Conservation (phyloP, 2,113 vertebrate genomes). For the Platysternon megacephalum region DNA sequence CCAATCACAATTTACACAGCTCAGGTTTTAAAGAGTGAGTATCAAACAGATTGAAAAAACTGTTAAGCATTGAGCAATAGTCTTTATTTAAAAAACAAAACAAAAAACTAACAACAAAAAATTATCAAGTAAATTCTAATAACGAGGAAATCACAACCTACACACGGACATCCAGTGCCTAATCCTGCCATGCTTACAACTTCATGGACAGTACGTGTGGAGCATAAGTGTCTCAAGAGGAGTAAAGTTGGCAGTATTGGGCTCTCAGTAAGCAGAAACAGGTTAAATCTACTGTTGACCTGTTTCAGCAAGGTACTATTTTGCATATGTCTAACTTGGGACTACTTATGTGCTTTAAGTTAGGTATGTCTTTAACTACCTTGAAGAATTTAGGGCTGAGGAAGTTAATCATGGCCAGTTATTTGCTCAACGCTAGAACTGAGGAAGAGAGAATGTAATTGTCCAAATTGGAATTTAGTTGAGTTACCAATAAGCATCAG, state of each 20-base stretch:
- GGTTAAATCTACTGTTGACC: neutral
- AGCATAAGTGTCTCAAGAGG: neutral
- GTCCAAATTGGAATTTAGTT: slow-evolving; percentile 22
- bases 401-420: neutral
- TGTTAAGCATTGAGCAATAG: neutral
- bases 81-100: neutral
- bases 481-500: neutral
- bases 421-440: neutral
- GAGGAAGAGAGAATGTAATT: neutral
- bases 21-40: neutral
- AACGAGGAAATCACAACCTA: neutral
- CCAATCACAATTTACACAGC: neutral
- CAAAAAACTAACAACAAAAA: neutral
- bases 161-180: neutral
- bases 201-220: neutral
- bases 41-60: neutral
- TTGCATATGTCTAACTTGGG: neutral
- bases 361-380: neutral
- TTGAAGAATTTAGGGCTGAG: neutral
- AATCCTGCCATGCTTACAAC: neutral
- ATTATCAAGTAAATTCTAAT: neutral
- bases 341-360: neutral
- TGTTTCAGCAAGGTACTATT: neutral
- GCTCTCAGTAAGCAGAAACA: neutral
- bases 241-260: neutral